phyloP scores from a whole-genome alignment of 2,888 invertebrate species.

The Heliconius sara region DNA sequence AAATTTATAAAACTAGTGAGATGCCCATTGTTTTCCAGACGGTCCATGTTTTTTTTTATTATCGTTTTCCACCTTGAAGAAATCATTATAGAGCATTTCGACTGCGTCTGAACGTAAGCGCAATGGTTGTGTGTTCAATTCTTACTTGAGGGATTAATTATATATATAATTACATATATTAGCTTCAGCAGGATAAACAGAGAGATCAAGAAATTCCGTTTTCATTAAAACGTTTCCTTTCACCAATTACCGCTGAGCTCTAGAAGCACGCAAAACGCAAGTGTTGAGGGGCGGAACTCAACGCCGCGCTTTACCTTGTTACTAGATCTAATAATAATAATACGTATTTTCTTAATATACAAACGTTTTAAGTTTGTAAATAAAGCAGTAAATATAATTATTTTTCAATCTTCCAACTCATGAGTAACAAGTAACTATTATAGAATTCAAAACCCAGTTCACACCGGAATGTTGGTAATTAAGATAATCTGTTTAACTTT shows the following conservation, averaged over 20 bases:
- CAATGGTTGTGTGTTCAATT: neutral
- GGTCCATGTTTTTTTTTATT: neutral
- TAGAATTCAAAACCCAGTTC: conserved; percentile 9
- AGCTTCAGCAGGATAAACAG: too few species aligned
- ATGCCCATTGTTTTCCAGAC: neutral
- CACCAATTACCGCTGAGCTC: too few species aligned
- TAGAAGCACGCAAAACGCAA: too few species aligned
- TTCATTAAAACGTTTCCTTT: too few species aligned
- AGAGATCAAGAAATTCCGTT: too few species aligned
- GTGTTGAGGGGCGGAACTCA: too few species aligned
- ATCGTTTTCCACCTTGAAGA: neutral
- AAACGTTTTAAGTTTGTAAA: too few species aligned
- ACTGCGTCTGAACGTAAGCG: neutral
- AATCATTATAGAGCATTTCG: too few species aligned
- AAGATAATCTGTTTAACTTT: conserved; percentile 39
- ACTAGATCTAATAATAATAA: too few species aligned
- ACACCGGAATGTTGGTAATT: conserved; percentile 37
- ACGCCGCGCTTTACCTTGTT: too few species aligned
- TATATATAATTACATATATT: too few species aligned
- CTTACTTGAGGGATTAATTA: neutral
- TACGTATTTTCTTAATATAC: too few species aligned
- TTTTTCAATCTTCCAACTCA: neutral
- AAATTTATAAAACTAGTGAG: neutral
- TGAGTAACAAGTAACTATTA: neutral
- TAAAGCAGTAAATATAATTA: neutral